Evolutionary conservation across 92 coral and sea anemone species (phyloP), one percentile per base, ranked within the genome.

Genomic region (Phymanthus crucifer): DNA sequence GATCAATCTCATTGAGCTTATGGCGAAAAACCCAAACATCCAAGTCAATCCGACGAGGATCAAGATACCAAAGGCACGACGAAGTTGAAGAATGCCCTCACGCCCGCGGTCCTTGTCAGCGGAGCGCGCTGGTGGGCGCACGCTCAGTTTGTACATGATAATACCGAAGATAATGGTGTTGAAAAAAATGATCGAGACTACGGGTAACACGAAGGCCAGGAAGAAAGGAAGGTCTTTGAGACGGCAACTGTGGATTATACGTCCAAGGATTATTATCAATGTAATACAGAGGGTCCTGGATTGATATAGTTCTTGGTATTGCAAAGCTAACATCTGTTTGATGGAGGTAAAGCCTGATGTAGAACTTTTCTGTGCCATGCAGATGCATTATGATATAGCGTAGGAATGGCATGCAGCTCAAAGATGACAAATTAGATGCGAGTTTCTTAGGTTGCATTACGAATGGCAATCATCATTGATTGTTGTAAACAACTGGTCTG

Each of bases 81-180:
- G 95, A 84, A 93, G 87, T 76, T 91, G 97, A 46, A 91, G 84
- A 5, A 90, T 78, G 18, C 90, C 88, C 43, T 82, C 91, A 34
- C 90, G 89, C 32, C 89, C 86, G 12, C 92, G 85, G 29, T 89
- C 96, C 16, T 86, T 90, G 74, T 92, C 99, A 78, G 93, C 94
- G 79, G 99, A 83, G 64, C 93, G 90, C 58, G 94, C 90, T 26
- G 93, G 84, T 3, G 93, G 97, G 56, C 99, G 98, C 54, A 91
- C 88, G 84, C 94, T 91, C 64, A 96, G 92, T 87, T 96, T 96
- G 89, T 96, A 96, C 98, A 96, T 89, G 70, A 96, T 96, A 19
- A 89, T 73, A 23, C 75, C 72, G 77, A 96, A 96, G 19, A 92
- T 90, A 6, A 86, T 78, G 40, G 95, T 85, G 87, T 96, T 96